These are phyloP conservation scores for Tetanocera ferruginea DNA, from an alignment of 2,888 invertebrate genomes.

Conservation along the genomic window DNA sequence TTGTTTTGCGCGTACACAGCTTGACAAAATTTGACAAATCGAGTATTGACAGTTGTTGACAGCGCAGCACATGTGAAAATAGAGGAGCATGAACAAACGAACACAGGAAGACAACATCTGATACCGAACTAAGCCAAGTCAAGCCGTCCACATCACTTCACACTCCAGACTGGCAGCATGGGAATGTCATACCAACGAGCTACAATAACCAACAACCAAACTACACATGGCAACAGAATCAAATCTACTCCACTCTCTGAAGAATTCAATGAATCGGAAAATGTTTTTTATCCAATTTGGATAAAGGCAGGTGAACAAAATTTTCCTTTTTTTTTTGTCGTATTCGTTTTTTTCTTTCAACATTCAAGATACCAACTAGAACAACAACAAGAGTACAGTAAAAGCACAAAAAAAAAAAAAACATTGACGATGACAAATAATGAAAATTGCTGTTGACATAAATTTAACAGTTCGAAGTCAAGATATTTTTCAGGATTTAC, in stretches of 20 bases:
- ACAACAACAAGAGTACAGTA: neutral
- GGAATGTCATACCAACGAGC: no score
- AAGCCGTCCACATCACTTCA: neutral
- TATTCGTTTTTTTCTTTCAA: no score
- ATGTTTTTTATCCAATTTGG: slow-evolving; percentile 52
- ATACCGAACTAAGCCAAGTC: slow-evolving; percentile 1
- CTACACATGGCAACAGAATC: slow-evolving; percentile 17
- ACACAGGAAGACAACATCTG: slow-evolving; percentile 11
- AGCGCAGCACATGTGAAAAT: slow-evolving; percentile 51
- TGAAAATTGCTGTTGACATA: slow-evolving; percentile 11
- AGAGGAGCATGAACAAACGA: slow-evolving; percentile 34
- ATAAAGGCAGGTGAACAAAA: slow-evolving; percentile 30
- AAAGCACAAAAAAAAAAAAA: neutral
- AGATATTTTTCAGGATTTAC: neutral
- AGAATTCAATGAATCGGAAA: slow-evolving; percentile 64
- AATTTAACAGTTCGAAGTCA: neutral
- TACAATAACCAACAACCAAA: no score
- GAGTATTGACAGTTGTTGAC: slow-evolving; percentile 52
- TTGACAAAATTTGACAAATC: slow-evolving; percentile 60
- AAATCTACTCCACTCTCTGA: slow-evolving; percentile 20
- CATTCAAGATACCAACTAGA: neutral
- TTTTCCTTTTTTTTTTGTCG: neutral
- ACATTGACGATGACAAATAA: slow-evolving; percentile 14
- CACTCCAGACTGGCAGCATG: neutral
- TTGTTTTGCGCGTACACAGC: slow-evolving; percentile 18